phyloP scores from a whole-genome alignment of 2,888 invertebrate genomes.

The Camptogramma bilineatum region DNA sequence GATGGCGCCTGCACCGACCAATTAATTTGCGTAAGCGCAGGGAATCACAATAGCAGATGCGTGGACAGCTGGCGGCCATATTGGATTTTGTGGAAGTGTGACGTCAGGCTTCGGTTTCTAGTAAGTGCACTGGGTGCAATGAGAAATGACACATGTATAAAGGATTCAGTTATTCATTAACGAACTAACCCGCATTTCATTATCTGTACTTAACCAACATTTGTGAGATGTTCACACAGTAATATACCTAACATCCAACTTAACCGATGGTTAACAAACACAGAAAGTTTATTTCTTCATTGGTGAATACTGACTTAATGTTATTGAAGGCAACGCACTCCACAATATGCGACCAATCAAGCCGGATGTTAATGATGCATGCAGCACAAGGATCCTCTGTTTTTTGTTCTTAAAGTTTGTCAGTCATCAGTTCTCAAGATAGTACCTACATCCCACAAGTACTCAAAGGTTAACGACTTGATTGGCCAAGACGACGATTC shows the following conservation, averaged over 20 bases:
- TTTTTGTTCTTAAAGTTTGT: conserved; percentile 35
- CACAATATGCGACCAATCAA: conserved; percentile 38
- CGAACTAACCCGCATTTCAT: neutral
- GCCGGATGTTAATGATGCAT: conserved; percentile 41
- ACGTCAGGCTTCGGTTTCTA: conserved; percentile 57
- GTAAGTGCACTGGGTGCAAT: conserved; percentile 39
- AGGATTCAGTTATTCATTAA: neutral
- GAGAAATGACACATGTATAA: conserved; percentile 46
- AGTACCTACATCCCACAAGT: conserved; percentile 43
- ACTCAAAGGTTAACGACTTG: conserved; percentile 77
- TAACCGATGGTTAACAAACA: conserved; percentile 7
- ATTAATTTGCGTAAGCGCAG: conserved; percentile 70
- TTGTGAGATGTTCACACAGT: neutral
- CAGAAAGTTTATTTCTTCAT: neutral
- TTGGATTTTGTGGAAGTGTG: conserved; percentile 58
- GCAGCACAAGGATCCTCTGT: conserved; percentile 37
- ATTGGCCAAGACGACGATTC: conserved; percentile 77
- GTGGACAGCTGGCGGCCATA: conserved; percentile 69
- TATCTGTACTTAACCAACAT: neutral
- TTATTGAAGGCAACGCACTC: conserved; percentile 40
- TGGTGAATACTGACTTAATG: conserved; percentile 25
- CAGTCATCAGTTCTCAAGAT: conserved; percentile 23
- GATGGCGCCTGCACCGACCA: conserved; percentile 60
- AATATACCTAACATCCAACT: neutral
- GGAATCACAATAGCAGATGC: conserved; percentile 75